Evolutionary conservation across 1,140 invertebrate species (phyloP), one percentile per base, ranked within the genome.

Genomic region (Paralvinella palmiformis): DNA sequence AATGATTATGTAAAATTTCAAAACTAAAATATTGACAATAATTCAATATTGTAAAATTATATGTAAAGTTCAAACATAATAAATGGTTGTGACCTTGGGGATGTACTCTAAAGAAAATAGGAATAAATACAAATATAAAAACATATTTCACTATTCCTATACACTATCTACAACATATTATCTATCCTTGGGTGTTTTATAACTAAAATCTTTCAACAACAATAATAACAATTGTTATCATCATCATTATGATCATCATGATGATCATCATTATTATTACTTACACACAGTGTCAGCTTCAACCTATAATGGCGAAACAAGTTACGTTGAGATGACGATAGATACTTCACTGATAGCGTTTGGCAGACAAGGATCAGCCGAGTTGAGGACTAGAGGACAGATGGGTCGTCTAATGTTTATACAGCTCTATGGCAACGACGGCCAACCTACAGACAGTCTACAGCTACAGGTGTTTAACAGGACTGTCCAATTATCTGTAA

Each of bases 231-330:
- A n/a, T n/a, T n/a, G n/a, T n/a, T n/a, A n/a, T n/a, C n/a, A n/a
- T n/a, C n/a, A n/a, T n/a, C n/a, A n/a, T n/a, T n/a, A n/a, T n/a
- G n/a, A n/a, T n/a, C n/a, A n/a, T n/a, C n/a, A n/a, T n/a, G n/a
- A n/a, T n/a, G n/a, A n/a, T n/a, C n/a, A n/a, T n/a, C n/a, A n/a
- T n/a, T n/a, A n/a, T n/a, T n/a, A n/a, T n/a, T n/a, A n/a, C n/a
- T n/a, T n/a, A n/a, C n/a, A n/a, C n/a, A 17, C 66, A 73, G 72
- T 64, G 3, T 57, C 59, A 1, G 48, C 72, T 20, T 41, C 62
- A 3, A 75, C 71, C n/a, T 73, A 73, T 44, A 65, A 71, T 58
- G 73, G 73, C 3, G 27, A 27, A 20, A 63, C 48, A 13, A 75
- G 73, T 60, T 69, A 65, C 50, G 64, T 66, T n/a, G 58, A 62